A percentile compares a stretch with the other conserved stretches of the same genome.
phyloP scores from a whole-genome alignment of 2,113 vertebrate genomes.

The Urocitellus parryii region DNA sequence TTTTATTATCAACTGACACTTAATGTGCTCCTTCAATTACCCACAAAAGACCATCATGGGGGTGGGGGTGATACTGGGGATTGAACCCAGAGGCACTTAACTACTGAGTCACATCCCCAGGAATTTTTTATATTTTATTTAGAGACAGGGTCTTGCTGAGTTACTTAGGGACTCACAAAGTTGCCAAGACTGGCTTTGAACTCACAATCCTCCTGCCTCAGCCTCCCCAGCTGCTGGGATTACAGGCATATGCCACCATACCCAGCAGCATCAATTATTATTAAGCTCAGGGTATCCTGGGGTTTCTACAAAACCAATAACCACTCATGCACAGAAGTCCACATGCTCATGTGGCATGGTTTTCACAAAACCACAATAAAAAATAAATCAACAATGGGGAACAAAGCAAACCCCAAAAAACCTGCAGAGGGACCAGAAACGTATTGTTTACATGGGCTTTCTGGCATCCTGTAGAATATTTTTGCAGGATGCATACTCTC shows the following conservation, averaged over 20 bases:
- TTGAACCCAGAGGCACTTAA: too few relatives aligned
- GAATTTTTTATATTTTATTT: too few relatives aligned
- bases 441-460: background rate
- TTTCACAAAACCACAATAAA: background rate
- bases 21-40: background rate
- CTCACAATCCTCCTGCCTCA: too few relatives aligned
- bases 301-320: constrained; percentile 26
- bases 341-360: background rate
- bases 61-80: too few relatives aligned
- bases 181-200: too few relatives aligned
- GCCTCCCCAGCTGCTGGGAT: too few relatives aligned
- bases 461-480: background rate
- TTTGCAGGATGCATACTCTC: background rate
- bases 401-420: background rate
- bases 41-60: background rate
- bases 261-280: background rate
- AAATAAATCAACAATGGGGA: background rate
- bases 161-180: too few relatives aligned
- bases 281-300: background rate
- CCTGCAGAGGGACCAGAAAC: background rate
- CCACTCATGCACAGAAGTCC: background rate
- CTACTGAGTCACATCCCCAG: too few relatives aligned
- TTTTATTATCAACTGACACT: background rate
- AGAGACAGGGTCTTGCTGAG: too few relatives aligned
- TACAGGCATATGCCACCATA: too few relatives aligned